A percentile compares a stretch with the other conserved stretches of the same genome.
phyloP scores from a whole-genome alignment of 2,113 vertebrate genomes.

The Isichthys henryi region DNA sequence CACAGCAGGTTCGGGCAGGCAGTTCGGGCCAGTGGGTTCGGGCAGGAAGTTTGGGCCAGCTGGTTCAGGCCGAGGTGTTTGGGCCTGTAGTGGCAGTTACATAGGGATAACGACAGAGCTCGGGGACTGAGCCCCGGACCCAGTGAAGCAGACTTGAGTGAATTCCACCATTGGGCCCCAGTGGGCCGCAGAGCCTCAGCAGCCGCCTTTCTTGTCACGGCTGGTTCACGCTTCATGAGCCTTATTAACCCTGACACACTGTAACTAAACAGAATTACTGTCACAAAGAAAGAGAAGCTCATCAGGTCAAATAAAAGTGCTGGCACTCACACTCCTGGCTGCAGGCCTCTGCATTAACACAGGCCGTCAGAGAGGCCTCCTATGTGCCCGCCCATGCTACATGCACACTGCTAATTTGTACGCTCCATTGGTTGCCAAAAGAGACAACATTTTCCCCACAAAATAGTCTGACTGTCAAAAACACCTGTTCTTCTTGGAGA shows the following conservation, averaged over 20 bases:
- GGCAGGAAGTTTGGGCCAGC: too few species aligned
- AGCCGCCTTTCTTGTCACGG: background rate
- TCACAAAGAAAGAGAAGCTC: background rate
- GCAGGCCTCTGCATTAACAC: background rate
- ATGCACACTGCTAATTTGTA: background rate
- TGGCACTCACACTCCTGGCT: background rate
- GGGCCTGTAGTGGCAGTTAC: background rate
- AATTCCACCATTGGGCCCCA: background rate
- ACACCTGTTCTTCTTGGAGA: background rate
- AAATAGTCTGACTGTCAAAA: slow-evolving; percentile 1
- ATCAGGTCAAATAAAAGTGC: background rate
- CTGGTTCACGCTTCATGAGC: slow-evolving; percentile 17
- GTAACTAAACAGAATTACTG: slow-evolving; percentile 23
- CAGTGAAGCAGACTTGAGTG: background rate
- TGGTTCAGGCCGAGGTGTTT: background rate
- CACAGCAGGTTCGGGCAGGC: background rate
- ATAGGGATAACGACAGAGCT: background rate
- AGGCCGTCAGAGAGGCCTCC: background rate
- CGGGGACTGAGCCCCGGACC: background rate
- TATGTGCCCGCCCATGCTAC: background rate
- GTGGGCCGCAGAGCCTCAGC: background rate
- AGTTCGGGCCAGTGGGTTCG: too few species aligned
- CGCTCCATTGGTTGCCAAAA: background rate
- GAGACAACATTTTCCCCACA: background rate
- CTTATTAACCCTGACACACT: slow-evolving; percentile 40